Evolutionary conservation across 2,797 vertebrate species (phyloP).

Genomic region (Sebastes kiyomatsui): DNA sequence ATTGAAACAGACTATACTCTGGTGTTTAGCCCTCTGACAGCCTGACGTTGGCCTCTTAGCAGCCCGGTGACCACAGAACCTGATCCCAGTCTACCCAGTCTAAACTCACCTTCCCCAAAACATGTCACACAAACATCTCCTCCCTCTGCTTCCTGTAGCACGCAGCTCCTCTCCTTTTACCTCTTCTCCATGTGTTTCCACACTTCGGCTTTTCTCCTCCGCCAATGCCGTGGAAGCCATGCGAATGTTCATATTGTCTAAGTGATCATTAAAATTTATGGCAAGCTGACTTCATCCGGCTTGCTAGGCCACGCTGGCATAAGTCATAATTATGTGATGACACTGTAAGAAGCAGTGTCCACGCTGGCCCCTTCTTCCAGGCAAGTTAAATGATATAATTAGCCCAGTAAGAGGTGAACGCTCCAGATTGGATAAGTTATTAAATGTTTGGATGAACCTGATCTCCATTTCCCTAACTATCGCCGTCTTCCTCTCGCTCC

Average conservation of each 20-base stretch:
- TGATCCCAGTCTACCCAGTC: constrained; percentile 60
- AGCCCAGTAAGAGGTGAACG: constrained; percentile 77
- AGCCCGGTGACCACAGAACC: constrained; percentile 72
- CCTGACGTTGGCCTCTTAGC: constrained; percentile 63
- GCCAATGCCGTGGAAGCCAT: constrained; percentile 58
- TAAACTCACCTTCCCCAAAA: constrained; percentile 59
- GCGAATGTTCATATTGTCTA: constrained; percentile 74
- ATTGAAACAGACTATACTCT: constrained; percentile 67
- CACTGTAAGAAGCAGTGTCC: constrained; percentile 70
- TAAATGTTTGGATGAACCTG: constrained; percentile 85
- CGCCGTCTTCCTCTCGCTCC: constrained; percentile 49
- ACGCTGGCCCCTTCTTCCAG: constrained; percentile 63
- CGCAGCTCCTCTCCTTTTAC: neutral
- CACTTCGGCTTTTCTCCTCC: constrained; percentile 42
- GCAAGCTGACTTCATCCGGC: constrained; percentile 82
- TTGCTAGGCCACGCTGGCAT: constrained; percentile 75
- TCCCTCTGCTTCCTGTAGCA: neutral
- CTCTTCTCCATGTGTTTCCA: neutral
- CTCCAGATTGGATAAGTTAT: constrained; percentile 83
- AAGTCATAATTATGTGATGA: constrained; percentile 86
- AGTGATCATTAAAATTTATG: constrained; percentile 84
- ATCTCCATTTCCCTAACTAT: constrained; percentile 80
- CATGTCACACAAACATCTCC: constrained; percentile 22
- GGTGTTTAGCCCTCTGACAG: constrained; percentile 73
- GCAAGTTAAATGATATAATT: constrained; percentile 82